phyloP scores from a whole-genome alignment of 1,140 invertebrate species.

The Battus philenor region DNA sequence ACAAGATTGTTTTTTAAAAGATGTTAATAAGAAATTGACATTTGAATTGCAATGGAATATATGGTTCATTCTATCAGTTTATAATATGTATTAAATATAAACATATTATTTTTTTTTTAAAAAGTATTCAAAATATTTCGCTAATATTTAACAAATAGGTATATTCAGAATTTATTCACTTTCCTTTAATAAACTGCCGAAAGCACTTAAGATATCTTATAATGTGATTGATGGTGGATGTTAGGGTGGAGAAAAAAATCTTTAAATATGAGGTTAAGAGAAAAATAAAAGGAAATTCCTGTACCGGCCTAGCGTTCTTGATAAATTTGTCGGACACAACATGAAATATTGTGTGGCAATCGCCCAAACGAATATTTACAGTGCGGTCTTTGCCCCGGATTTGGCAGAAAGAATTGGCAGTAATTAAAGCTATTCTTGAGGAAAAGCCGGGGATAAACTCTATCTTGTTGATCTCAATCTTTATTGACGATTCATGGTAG shows the following conservation, averaged over 20 bases:
- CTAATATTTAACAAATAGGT: too few relatives aligned
- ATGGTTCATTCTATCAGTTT: too few relatives aligned
- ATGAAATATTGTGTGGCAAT: slow-evolving; percentile 24
- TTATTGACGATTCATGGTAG: too few relatives aligned
- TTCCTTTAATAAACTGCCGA: slow-evolving; percentile 6
- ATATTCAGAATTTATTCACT: background rate
- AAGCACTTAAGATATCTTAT: slow-evolving; percentile 9
- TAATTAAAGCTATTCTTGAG: too few relatives aligned
- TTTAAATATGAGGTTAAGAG: slow-evolving; percentile 17
- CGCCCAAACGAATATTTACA: slow-evolving; percentile 18
- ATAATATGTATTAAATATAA: too few relatives aligned
- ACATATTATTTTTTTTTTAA: too few relatives aligned
- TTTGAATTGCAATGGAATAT: too few relatives aligned
- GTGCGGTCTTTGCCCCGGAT: background rate
- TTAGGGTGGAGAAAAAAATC: slow-evolving; percentile 13
- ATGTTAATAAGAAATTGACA: too few relatives aligned
- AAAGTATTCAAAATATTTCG: too few relatives aligned
- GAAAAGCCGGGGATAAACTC: too few relatives aligned
- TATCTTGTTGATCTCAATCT: too few relatives aligned
- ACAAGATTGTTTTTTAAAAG: too few relatives aligned
- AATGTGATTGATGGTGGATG: slow-evolving; percentile 9
- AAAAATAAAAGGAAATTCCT: slow-evolving; percentile 19
- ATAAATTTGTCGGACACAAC: slow-evolving; percentile 33
- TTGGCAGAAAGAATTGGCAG: background rate
- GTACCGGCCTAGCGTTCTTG: slow-evolving; percentile 28